phyloP scores from a whole-genome alignment of 2,797 vertebrate genomes.

The Macroramphosus scolopax region DNA sequence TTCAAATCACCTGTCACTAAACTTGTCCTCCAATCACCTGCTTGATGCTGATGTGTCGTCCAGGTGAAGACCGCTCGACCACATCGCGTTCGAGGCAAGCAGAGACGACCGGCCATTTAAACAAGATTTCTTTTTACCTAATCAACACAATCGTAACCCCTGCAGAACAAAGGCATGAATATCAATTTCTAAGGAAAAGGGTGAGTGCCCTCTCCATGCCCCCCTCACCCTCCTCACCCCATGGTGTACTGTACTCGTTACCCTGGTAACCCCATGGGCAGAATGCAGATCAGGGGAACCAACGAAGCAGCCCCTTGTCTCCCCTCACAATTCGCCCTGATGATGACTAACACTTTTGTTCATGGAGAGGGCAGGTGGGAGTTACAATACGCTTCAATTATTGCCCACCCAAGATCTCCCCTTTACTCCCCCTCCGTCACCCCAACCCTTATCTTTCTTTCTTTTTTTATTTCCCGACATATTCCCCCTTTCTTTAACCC shows the following conservation, averaged over 20 bases:
- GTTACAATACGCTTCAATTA: slow-evolving; percentile 72
- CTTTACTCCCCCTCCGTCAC: slow-evolving; percentile 32
- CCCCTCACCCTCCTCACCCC: slow-evolving; percentile 59
- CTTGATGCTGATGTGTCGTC: too few species aligned
- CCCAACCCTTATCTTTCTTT: slow-evolving; percentile 26
- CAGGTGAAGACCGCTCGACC: too few species aligned
- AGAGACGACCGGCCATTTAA: slow-evolving; percentile 51
- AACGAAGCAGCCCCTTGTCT: slow-evolving; percentile 65
- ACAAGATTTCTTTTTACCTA: slow-evolving; percentile 48
- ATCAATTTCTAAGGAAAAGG: slow-evolving; percentile 80
- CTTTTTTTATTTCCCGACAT: slow-evolving; percentile 20
- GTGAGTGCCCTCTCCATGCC: slow-evolving; percentile 70
- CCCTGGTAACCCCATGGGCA: slow-evolving; percentile 78
- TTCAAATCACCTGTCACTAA: too few species aligned
- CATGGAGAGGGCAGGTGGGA: slow-evolving; percentile 78
- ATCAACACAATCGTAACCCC: slow-evolving; percentile 74
- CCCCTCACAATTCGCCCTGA: slow-evolving; percentile 75
- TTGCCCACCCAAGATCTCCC: slow-evolving; percentile 56
- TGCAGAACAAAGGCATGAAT: slow-evolving; percentile 75
- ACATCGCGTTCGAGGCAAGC: slow-evolving; percentile 36
- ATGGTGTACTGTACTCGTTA: slow-evolving; percentile 75
- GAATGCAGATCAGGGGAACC: slow-evolving; percentile 78
- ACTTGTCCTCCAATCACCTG: too few species aligned
- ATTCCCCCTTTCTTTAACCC: slow-evolving; percentile 24
- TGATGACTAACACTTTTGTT: slow-evolving; percentile 80